Evolutionary conservation across 35 echinoderm and acorn worm genomes (phyloP), one percentile per base, ranked within the genome.

Genomic region (Eucidaris tribuloides): DNA sequence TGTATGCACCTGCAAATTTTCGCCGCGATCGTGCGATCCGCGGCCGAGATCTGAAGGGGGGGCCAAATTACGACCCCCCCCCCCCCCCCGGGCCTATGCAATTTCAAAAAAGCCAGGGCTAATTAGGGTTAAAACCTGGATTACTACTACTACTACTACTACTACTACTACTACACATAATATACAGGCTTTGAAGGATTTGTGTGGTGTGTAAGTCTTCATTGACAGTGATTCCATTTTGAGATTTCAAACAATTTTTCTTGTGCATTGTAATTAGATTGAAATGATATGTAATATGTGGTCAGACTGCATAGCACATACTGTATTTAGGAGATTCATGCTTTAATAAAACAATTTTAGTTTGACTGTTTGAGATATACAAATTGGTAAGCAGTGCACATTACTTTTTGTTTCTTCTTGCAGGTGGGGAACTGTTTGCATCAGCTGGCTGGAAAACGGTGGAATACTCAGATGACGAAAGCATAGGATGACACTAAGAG

Each of bases 401-500:
- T 23, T 19, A 14, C 28, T 7, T 34, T 34, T 11, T 39, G 41
- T 30, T 42, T 30, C 23, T 15, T 71, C 3, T 84, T 19, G 15
- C 77, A 84, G 82, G 45, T 46, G 82, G 82, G 7, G 22, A 30
- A 32, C 82, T 46, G 20, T 71, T 70, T 44, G 40, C 62, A 71
- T 30, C 22, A 15, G 43, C 44, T 50, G 82, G 82, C 19, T 84
- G 82, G 82, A 63, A 71, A 49, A 63, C 59, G 7, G 62, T 84
- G 0, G 82, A 84, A 28, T 70, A 48, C 56, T 84, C 82, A 23
- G 82, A 84, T 71, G 82, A 84, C 35, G 82, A 84, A 40, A 74
- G 68, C 20, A 74, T 74, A 38, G 41, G 68, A 33, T 74, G 68
- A 74, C 24, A 9, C 7, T 6, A 25, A 18, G 40, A n/a, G n/a